Base-by-base conservation (phyloP, 1,140 invertebrate species). In the Subanguina moxae region DNA sequence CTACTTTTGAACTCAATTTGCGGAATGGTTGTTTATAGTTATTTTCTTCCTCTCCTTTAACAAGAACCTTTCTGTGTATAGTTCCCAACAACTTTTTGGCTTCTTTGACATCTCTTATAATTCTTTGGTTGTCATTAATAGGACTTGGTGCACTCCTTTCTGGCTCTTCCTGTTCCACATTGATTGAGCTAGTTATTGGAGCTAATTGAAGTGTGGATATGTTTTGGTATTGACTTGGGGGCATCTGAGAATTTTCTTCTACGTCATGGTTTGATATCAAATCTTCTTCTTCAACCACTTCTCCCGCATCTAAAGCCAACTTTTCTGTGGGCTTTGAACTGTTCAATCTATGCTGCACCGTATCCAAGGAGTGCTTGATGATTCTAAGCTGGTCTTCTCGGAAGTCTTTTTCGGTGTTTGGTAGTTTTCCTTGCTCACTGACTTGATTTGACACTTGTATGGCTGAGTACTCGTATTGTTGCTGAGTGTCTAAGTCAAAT, bases 361-460 rank as follows among this genome's bases (percentile, higher is more conserved):
- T 15, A 15, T 52, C 48, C n/a, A 52, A 25, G 8, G 48, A 21
- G 48, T 52, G 23, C 15, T 52, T 52, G 48, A 52, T 52, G 23
- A 52, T 52, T 25, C 48, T 52, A 3, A 52, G 23, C 48, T 52
- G 48, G 23, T 52, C 48, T 52, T 52, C 48, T 52, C 48, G 3
- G 3, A 3, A 52, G 23, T 7, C 15, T 19, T 52, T 5, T 25
- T 15, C 15, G 23, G 23, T 3, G 3, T 52, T 38, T 38, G 32
- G 11, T n/a, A n/a, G n/a, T n/a, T n/a, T n/a, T n/a, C n/a, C n/a
- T n/a, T n/a, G n/a, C n/a, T n/a, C n/a, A n/a, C n/a, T n/a, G n/a
- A n/a, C n/a, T n/a, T 3, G 32, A 38, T 38, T 11, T 3, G 32
- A 11, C 32, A 38, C 11, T 38, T 38, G 32, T 38, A 38, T 38